phyloP scores from a whole-genome alignment of 2,113 vertebrate genomes.

The Caranx melampygus region DNA sequence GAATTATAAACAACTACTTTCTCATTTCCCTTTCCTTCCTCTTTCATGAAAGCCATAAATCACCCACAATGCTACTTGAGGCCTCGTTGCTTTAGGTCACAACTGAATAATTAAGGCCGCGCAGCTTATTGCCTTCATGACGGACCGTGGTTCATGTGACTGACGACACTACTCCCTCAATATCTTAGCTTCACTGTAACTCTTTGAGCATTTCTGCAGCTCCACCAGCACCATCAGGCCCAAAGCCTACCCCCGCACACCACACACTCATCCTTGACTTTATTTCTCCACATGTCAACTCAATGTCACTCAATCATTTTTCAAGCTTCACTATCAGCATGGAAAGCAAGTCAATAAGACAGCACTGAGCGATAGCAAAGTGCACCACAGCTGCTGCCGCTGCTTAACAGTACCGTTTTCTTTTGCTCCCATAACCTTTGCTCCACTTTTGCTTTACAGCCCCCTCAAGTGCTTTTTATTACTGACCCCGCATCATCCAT shows the following conservation, averaged over 20 bases:
- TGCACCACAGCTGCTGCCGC: background rate
- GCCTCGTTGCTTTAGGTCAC: too few relatives aligned
- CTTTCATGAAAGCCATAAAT: conserved; percentile 26
- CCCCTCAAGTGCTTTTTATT: conserved; percentile 47
- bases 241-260: too few relatives aligned
- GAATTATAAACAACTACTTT: too few relatives aligned
- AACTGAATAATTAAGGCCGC: too few relatives aligned
- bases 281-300: conserved; percentile 8
- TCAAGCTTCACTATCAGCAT: conserved; percentile 6
- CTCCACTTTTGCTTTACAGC: conserved; percentile 49
- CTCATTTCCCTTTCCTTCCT: background rate
- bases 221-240: too few relatives aligned
- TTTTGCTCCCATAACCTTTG: conserved; percentile 51
- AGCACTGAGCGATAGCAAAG: conserved; percentile 21
- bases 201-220: too few relatives aligned
- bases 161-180: too few relatives aligned
- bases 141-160: too few relatives aligned
- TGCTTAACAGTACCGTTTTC: conserved; percentile 21
- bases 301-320: conserved; percentile 5
- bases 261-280: background rate
- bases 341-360: background rate
- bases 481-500: conserved; percentile 34
- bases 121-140: too few relatives aligned
- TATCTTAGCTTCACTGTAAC: too few relatives aligned
- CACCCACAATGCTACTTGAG: background rate